phyloP scores from a whole-genome alignment of 2,113 vertebrate genomes.

The Excalfactoria chinensis region DNA sequence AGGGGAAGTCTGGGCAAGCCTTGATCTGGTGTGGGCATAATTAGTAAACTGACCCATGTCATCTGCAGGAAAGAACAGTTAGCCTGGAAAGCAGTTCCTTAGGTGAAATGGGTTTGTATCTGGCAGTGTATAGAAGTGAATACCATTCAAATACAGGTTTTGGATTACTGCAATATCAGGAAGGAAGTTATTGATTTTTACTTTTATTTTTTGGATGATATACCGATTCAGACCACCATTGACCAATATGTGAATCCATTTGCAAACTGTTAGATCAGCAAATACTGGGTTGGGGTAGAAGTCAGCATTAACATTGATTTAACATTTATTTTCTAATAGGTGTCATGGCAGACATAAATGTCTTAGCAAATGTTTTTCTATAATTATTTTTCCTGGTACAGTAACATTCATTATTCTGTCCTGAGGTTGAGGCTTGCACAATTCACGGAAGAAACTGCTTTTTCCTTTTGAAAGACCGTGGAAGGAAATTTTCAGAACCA shows the following conservation, averaged over 20 bases:
- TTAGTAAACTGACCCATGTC: background rate
- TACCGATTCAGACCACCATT: background rate
- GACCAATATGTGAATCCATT: background rate
- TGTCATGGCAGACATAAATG: background rate
- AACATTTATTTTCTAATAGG: background rate
- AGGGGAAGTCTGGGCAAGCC: background rate
- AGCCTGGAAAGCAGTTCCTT: background rate
- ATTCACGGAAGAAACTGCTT: background rate
- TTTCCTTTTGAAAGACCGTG: background rate
- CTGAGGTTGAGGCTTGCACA: background rate
- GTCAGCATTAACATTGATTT: background rate
- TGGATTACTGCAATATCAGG: background rate
- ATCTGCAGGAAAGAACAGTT: background rate
- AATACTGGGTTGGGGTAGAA: background rate
- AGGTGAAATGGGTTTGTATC: background rate
- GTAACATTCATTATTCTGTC: background rate
- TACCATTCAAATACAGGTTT: background rate
- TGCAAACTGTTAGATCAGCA: background rate
- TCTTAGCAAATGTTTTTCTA: background rate
- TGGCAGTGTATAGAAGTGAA: background rate
- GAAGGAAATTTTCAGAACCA: background rate
- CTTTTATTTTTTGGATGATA: background rate
- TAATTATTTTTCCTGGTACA: background rate
- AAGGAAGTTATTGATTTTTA: background rate
- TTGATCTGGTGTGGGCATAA: background rate